Evolutionary conservation across 2,113 vertebrate species (phyloP).

Genomic region (Lanius collurio): DNA sequence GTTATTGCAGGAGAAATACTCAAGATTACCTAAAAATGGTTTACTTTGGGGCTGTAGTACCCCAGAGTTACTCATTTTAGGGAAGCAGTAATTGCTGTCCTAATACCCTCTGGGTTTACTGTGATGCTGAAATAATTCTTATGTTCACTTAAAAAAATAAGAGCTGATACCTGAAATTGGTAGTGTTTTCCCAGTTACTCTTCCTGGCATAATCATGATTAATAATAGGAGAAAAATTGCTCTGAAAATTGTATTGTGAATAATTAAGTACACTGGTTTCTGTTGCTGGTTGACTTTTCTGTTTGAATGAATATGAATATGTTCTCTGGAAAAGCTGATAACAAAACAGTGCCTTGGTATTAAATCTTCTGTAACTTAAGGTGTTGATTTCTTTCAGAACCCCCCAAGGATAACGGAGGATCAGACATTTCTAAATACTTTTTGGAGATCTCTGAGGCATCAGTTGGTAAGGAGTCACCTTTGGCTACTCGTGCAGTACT

Average conservation of each 20-base stretch:
- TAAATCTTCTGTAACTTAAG: neutral
- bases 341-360: neutral
- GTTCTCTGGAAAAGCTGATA: neutral
- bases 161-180: neutral
- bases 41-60: neutral
- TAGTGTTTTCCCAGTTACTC: neutral
- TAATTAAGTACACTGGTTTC: neutral
- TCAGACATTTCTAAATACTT: slow-evolving; percentile 73
- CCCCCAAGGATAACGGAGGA: slow-evolving; percentile 79
- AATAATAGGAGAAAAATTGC: neutral
- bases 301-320: neutral
- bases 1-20: neutral
- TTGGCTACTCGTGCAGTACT: neutral
- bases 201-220: neutral
- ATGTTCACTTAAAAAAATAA: neutral
- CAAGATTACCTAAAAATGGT: neutral
- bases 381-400: slow-evolving; percentile 64
- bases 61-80: neutral
- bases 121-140: neutral
- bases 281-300: neutral
- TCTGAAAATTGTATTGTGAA: accelerated
- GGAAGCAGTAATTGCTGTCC: neutral
- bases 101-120: neutral
- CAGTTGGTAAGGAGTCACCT: slow-evolving; percentile 60
- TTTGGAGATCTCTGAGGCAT: slow-evolving; percentile 72